A percentile compares a stretch with the other conserved stretches of the same genome.
Evolutionary conservation across 2,797 vertebrate genomes (phyloP).

Genomic region (Platalea minor): DNA sequence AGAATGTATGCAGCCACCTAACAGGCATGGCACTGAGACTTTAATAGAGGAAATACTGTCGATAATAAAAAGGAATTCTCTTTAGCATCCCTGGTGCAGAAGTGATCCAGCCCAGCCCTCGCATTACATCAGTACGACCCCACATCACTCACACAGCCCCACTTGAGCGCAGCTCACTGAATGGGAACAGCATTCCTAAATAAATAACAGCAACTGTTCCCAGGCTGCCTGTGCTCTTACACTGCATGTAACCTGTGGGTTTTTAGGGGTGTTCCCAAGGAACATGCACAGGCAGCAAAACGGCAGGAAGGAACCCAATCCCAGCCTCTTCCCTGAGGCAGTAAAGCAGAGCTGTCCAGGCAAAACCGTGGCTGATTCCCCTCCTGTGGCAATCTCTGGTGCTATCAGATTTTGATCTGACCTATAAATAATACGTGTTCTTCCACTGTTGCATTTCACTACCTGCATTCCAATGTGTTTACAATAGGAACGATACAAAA

Average conservation of each 20-base stretch:
- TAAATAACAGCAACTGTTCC: background rate
- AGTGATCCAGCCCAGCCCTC: background rate
- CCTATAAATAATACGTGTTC: background rate
- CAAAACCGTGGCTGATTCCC: background rate
- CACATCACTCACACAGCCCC: background rate
- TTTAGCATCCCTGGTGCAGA: background rate
- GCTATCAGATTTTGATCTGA: background rate
- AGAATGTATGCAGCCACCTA: background rate
- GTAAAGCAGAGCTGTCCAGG: rapidly evolving
- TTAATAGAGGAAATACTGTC: background rate
- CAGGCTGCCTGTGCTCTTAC: background rate
- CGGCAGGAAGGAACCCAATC: background rate
- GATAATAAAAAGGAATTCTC: background rate
- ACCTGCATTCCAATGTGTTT: background rate
- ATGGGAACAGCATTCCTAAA: background rate
- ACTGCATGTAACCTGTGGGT: background rate
- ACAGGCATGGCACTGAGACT: rapidly evolving
- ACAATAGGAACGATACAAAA: background rate
- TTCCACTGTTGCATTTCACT: background rate
- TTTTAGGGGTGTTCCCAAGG: background rate
- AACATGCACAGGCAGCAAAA: background rate
- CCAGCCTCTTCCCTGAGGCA: background rate
- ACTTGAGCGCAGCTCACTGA: background rate
- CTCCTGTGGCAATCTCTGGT: background rate
- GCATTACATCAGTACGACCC: background rate